Percentiles rank a stretch among this genome's conserved stretches.
These are phyloP conservation scores for Pelmatolapia mariae DNA, from an alignment of 2,113 vertebrate genomes.

Conservation along the genomic window DNA sequence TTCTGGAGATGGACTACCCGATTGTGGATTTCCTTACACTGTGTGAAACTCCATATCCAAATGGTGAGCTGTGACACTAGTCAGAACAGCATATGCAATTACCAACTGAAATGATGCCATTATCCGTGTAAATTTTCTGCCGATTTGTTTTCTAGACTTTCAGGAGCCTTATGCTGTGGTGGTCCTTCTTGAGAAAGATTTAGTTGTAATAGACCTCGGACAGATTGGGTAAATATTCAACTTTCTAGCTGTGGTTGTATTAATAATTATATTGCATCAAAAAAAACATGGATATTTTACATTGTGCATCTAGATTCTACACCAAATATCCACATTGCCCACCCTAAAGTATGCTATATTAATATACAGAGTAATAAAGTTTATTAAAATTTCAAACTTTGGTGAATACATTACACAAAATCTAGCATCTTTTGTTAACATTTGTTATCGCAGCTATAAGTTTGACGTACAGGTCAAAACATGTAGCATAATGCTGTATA, in stretches of 20 bases:
- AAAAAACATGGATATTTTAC: neutral
- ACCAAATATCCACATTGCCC: neutral
- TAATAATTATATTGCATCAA: neutral
- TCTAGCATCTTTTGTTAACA: neutral
- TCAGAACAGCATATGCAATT: neutral
- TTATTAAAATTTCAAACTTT: neutral
- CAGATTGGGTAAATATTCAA: constrained; percentile 85
- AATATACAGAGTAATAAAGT: neutral
- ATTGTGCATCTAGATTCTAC: neutral
- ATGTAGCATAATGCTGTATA: neutral
- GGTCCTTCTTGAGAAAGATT: constrained; percentile 94
- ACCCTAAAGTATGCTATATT: neutral
- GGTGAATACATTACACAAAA: neutral
- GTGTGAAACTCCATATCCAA: constrained; percentile 97
- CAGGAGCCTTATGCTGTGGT: constrained; percentile 98
- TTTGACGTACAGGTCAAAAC: neutral
- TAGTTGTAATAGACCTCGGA: constrained; percentile 95
- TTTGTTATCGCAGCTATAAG: rapidly evolving
- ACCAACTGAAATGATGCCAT: neutral
- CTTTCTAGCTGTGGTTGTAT: neutral
- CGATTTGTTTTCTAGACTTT: constrained; percentile 75
- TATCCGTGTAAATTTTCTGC: neutral
- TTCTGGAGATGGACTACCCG: constrained; percentile 98
- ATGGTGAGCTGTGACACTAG: constrained; percentile 72
- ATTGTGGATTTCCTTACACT: constrained; percentile 97